phyloP scores from a whole-genome alignment of 2,797 vertebrate genomes.

The Pampus argenteus region DNA sequence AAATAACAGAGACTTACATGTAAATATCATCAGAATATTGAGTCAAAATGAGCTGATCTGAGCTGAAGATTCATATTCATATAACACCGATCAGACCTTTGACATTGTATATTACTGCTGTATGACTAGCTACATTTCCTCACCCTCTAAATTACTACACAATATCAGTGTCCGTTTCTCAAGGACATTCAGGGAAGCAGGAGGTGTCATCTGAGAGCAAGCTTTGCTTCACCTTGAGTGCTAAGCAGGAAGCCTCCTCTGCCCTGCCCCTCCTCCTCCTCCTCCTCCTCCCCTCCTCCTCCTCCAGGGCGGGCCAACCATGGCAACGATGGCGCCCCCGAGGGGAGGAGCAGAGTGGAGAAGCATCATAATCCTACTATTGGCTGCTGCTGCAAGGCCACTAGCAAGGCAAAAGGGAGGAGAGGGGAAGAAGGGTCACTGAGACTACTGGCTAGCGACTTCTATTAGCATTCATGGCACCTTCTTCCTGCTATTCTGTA shows the following conservation, averaged over 20 bases:
- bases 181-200: constrained; percentile 68
- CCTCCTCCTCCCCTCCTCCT: constrained; percentile 42
- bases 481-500: constrained; percentile 73
- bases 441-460: constrained; percentile 62
- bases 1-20: neutral
- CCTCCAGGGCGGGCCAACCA: constrained; percentile 74
- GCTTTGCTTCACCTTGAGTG: constrained; percentile 71
- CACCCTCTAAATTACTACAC: constrained; percentile 21
- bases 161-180: constrained; percentile 63
- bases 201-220: constrained; percentile 71
- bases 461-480: constrained; percentile 80
- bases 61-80: constrained; percentile 30
- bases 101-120: constrained; percentile 38
- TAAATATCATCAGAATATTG: constrained; percentile 22
- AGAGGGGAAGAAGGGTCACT: constrained; percentile 55
- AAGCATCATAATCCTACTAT: constrained; percentile 80
- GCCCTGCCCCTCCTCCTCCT: constrained; percentile 60
- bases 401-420: constrained; percentile 61
- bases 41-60: constrained; percentile 6
- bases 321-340: constrained; percentile 80
- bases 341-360: constrained; percentile 78
- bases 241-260: constrained; percentile 67
- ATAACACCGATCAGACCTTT: constrained; percentile 35
- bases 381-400: constrained; percentile 72
- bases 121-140: constrained; percentile 27